Evolutionary conservation across 2,888 invertebrate genomes (phyloP).

Genomic region (Hydroisotoma schaefferi): DNA sequence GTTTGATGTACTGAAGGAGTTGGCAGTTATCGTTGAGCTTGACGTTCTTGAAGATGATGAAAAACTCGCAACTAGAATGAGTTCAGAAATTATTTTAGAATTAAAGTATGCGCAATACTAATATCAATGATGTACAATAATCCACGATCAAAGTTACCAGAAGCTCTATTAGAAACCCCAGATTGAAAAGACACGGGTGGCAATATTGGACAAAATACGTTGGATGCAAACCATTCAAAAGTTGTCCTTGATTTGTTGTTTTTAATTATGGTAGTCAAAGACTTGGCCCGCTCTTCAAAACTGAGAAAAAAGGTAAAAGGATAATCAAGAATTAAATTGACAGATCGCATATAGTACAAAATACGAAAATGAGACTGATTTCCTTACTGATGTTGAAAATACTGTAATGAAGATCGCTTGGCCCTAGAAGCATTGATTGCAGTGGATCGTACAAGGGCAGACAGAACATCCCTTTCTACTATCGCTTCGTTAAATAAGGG

Average conservation of each 20-base stretch:
- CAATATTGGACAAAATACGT: slow-evolving; percentile 66
- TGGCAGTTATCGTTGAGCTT: slow-evolving; percentile 27
- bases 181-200: slow-evolving; percentile 55
- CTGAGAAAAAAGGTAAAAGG: slow-evolving; percentile 55
- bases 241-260: slow-evolving; percentile 82
- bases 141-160: slow-evolving; percentile 47
- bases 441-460: slow-evolving; percentile 82
- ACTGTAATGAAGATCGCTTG: slow-evolving; percentile 80
- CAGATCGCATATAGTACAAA: neutral
- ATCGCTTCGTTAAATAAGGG: slow-evolving; percentile 91
- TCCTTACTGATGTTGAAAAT: slow-evolving; percentile 88
- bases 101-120: neutral
- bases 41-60: slow-evolving; percentile 30
- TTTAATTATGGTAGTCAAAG: slow-evolving; percentile 76
- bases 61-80: slow-evolving; percentile 38
- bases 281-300: slow-evolving; percentile 84
- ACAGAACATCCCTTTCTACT: slow-evolving; percentile 67
- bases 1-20: slow-evolving; percentile 21
- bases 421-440: slow-evolving; percentile 89
- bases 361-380: too few species aligned
- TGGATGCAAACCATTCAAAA: slow-evolving; percentile 81
- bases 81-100: neutral
- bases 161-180: slow-evolving; percentile 50
- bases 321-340: slow-evolving; percentile 4
- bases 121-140: slow-evolving; percentile 3